These are phyloP conservation scores for Myotis pilosus DNA, from an alignment of 2,797 vertebrate species.

Conservation along the genomic window DNA sequence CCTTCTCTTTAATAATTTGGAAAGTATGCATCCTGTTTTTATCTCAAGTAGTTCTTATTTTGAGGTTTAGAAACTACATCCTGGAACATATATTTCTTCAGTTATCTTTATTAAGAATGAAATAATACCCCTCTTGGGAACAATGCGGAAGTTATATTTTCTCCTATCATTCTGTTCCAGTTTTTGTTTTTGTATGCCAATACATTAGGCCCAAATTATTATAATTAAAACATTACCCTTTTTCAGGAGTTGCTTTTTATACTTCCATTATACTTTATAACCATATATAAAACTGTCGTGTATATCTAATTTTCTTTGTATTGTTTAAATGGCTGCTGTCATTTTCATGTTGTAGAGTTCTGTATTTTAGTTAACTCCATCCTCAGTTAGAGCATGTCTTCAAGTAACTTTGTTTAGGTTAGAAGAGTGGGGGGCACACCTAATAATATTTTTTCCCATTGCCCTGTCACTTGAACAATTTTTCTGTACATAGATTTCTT, in stretches of 20 bases:
- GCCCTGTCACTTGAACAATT: neutral
- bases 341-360: neutral
- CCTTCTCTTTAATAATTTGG: neutral
- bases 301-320: neutral
- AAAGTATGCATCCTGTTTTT: constrained; percentile 58
- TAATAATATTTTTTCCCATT: neutral
- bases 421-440: neutral
- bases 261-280: neutral
- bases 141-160: neutral
- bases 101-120: constrained; percentile 55
- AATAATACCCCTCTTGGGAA: constrained; percentile 29
- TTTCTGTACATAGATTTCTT: neutral
- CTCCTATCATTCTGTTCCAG: neutral
- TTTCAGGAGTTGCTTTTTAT: neutral
- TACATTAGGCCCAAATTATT: neutral
- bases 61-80: constrained; percentile 17
- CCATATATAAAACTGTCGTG: neutral
- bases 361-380: neutral
- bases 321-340: neutral
- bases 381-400: neutral
- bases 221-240: neutral
- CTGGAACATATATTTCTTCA: constrained; percentile 1
- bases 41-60: constrained; percentile 50
- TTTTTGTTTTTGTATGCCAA: neutral
- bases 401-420: neutral